Percentiles rank a stretch among this genome's conserved stretches.
phyloP scores from a whole-genome alignment of 2,797 vertebrate genomes.

The Myotis findleyi region DNA sequence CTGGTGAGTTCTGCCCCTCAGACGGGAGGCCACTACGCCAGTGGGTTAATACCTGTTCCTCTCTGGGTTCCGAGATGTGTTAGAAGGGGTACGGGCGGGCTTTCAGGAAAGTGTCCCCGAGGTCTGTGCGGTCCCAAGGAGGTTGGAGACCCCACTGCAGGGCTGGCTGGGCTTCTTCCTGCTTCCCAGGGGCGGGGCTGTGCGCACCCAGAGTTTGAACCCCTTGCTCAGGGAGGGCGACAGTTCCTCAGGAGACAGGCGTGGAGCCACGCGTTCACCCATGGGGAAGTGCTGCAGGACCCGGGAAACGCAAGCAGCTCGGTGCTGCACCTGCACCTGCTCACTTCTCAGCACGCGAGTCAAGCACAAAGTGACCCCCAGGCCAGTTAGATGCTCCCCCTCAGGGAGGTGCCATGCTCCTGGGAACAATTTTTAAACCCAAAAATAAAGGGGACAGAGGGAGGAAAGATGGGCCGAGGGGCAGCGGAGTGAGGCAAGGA shows the following conservation, averaged over 20 bases:
- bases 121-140: neutral
- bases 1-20: neutral
- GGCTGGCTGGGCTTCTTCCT: neutral
- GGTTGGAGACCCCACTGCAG: conserved; percentile 27
- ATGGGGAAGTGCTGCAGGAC: neutral
- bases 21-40: neutral
- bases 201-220: rapidly evolving
- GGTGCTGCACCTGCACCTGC: neutral
- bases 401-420: neutral
- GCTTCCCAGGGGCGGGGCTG: rapidly evolving
- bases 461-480: neutral
- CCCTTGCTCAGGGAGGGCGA: neutral
- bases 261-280: no score
- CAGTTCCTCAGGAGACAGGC: neutral
- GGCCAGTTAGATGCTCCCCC: neutral
- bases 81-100: neutral
- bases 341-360: neutral
- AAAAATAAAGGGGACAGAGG: neutral
- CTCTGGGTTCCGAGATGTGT: neutral
- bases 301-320: conserved; percentile 35
- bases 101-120: neutral
- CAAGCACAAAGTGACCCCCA: neutral
- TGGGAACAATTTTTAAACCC: neutral
- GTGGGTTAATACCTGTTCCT: neutral
- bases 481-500: rapidly evolving